Evolutionary conservation across 2,113 vertebrate genomes (phyloP), one percentile per base, ranked within the genome.

Genomic region (Lanius collurio): DNA sequence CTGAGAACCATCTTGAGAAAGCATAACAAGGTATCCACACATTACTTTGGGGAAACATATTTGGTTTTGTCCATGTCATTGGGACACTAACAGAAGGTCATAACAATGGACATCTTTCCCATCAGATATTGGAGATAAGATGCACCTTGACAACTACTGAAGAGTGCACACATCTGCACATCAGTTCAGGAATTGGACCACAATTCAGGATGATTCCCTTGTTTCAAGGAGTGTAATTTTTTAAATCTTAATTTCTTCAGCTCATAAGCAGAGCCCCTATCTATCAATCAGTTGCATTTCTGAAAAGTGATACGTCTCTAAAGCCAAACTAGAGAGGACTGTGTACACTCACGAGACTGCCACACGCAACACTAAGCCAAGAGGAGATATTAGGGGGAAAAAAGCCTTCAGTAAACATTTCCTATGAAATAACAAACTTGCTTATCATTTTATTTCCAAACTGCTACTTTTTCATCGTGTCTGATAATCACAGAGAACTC

Each of bases 401-500:
- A 94, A 63, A 47, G 28, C 28, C 41, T 83, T 83, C 59, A 30
- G 21, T 47, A 89, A 65, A 83, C 10, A 50, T 90, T 95, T 97
- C 62, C 85, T 93, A 95, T 76, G 89, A 97, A 97, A 96, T 91
- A 88, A 70, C 86, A 17, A 96, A 95, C 70, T 97, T 97, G 56
- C 74, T 95, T 95, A 94, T 96, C 21, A 94, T 82, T 90, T 96
- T 90, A 68, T 70, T 89, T 91, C 87, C 63, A 81, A 89, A 75
- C 82, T 78, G 73, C 78, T 94, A 65, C 77, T 74, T 97, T 84
- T 95, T 97, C 93, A 80, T 90, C 89, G 89, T 95, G 95, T 93
- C 90, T 92, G 93, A 93, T 97, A 97, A 95, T 95, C 81, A 96
- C 91, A 95, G 89, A 95, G 96, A 89, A 28, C 65, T 75, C 93